phyloP scores from a whole-genome alignment of 2,113 vertebrate species.

The Dasyprocta punctata region DNA sequence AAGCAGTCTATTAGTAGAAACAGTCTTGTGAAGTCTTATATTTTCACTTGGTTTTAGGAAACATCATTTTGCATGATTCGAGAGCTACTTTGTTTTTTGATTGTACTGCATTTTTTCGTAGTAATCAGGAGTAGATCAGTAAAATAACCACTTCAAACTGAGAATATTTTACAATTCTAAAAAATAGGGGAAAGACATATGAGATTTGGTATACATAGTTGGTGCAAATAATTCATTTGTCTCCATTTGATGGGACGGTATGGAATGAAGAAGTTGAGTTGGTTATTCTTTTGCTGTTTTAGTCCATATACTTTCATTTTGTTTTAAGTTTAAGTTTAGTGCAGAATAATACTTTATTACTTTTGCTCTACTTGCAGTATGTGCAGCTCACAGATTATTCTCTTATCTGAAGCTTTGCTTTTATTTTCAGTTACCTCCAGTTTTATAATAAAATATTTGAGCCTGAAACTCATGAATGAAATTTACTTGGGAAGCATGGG shows the following conservation, averaged over 20 bases:
- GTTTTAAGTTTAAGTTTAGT: not conserved
- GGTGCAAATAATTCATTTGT: not conserved
- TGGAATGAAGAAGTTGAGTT: not conserved
- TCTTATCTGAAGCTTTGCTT: not conserved
- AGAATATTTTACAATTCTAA: conserved; percentile 10
- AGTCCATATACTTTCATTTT: not conserved
- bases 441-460: not conserved
- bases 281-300: not conserved
- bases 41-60: conserved; percentile 26
- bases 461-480: not conserved
- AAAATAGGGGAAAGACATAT: conserved; percentile 1
- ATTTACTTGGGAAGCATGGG: not conserved
- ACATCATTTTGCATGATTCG: conserved; percentile 29
- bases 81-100: not conserved
- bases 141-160: conserved; percentile 4
- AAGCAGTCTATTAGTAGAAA: not conserved
- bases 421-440: not conserved
- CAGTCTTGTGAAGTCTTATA: not conserved
- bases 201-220: not conserved
- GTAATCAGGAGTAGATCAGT: conserved; percentile 10
- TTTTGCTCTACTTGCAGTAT: not conserved
- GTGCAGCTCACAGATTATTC: not conserved
- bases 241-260: not conserved
- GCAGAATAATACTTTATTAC: not conserved
- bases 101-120: not conserved